These are phyloP conservation scores for Nesoenas mayeri DNA, from an alignment of 2,113 vertebrate species.

Conservation along the genomic window DNA sequence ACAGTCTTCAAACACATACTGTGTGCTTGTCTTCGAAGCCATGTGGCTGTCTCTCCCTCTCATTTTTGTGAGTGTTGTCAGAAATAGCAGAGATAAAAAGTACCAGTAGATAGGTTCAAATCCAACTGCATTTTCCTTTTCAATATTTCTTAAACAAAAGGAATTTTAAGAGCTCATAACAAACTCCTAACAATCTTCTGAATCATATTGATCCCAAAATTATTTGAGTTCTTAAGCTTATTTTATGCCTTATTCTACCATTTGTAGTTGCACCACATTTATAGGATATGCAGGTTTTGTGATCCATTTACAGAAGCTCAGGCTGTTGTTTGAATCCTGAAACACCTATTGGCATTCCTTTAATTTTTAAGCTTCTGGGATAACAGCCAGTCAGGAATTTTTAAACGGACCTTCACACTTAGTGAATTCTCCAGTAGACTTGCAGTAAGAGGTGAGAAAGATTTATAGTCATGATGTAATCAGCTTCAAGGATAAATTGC, in stretches of 20 bases:
- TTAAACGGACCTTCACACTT: neutral
- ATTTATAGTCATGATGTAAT: neutral
- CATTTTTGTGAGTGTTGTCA: neutral
- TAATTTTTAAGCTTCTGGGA: neutral
- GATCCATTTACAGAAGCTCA: neutral
- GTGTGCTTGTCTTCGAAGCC: neutral
- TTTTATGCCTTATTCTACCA: fast-evolving
- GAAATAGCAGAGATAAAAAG: neutral
- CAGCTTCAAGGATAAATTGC: neutral
- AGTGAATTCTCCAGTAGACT: neutral
- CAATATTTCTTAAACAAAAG: neutral
- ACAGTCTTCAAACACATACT: neutral
- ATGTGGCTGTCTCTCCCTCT: fast-evolving
- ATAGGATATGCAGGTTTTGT: neutral
- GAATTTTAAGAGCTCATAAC: neutral
- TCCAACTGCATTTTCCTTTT: neutral
- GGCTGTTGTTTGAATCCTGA: neutral
- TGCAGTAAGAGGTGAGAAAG: neutral
- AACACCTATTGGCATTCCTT: neutral
- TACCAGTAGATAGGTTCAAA: neutral
- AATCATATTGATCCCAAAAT: neutral
- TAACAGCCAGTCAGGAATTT: neutral
- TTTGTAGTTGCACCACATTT: neutral
- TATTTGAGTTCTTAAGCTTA: neutral
- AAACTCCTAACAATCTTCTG: neutral